These are phyloP conservation scores for Semaprochilodus insignis DNA, from an alignment of 2,797 vertebrate genomes.

Conservation along the genomic window DNA sequence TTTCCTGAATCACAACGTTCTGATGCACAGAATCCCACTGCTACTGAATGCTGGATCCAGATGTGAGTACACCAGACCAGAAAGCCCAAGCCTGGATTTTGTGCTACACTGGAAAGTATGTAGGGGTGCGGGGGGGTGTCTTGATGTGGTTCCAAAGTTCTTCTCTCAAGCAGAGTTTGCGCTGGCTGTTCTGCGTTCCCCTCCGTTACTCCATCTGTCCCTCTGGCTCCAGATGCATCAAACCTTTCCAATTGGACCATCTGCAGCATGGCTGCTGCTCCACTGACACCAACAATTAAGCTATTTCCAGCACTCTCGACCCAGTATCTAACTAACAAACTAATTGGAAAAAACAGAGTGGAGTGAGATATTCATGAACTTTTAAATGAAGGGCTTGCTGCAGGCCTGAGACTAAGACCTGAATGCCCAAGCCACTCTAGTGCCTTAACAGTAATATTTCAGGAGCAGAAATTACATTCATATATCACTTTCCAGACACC, in stretches of 20 bases:
- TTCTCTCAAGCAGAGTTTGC: constrained; percentile 37
- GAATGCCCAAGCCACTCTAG: not conserved
- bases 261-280: constrained; percentile 70
- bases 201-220: constrained; percentile 75
- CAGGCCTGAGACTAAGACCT: not conserved
- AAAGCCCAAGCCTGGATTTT: constrained; percentile 4
- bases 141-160: constrained; percentile 44
- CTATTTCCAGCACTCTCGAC: constrained; percentile 64
- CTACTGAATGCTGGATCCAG: not conserved
- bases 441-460: no score
- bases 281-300: constrained; percentile 70
- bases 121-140: not conserved
- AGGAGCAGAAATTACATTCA: no score
- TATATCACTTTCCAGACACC: no score
- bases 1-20: constrained; percentile 5
- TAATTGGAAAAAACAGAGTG: constrained; percentile 1
- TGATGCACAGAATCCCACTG: constrained; percentile 14
- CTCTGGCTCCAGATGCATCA: constrained; percentile 78
- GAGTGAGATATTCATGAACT: constrained; percentile 2
- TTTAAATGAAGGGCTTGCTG: not conserved
- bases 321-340: constrained; percentile 42
- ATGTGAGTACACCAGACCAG: not conserved
- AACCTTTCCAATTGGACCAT: constrained; percentile 69
- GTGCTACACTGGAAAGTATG: constrained; percentile 8
- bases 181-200: constrained; percentile 67